These are phyloP conservation scores for Drosophila colorata DNA, from an alignment of 2,888 invertebrate genomes.

Conservation along the genomic window DNA sequence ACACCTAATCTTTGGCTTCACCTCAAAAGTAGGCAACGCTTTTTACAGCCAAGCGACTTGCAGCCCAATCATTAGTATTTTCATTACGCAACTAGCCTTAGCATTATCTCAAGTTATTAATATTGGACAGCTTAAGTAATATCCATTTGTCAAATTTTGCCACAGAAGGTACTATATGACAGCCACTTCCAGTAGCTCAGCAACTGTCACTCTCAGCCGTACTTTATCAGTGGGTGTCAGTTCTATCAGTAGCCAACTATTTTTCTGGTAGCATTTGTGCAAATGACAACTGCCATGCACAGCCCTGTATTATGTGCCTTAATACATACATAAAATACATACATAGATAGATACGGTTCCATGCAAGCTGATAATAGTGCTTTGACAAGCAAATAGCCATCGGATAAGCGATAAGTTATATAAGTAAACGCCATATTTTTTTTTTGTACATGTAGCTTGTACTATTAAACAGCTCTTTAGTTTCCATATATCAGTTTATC, in stretches of 20 bases:
- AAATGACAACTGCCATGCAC: conserved; percentile 60
- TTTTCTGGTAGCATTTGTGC: conserved; percentile 56
- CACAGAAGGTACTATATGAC: conserved; percentile 10
- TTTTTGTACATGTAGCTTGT: not conserved
- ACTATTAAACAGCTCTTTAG: not conserved
- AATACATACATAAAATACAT: conserved; percentile 2
- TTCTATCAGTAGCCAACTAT: conserved; percentile 61
- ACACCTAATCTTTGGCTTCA: not conserved
- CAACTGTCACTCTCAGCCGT: conserved; percentile 12
- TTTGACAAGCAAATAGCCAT: conserved; percentile 3
- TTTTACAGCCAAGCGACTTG: conserved; percentile 1
- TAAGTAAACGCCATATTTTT: too few relatives aligned
- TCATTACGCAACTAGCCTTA: conserved; percentile 5
- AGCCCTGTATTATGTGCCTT: conserved; percentile 22
- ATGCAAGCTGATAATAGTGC: conserved; percentile 53
- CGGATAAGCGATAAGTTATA: not conserved
- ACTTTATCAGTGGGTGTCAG: conserved; percentile 42
- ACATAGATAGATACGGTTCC: conserved; percentile 26
- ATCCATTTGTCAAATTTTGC: conserved; percentile 61
- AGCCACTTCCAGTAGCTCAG: conserved; percentile 17
- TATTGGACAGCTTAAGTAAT: conserved; percentile 23
- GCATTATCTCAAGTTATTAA: conserved; percentile 22
- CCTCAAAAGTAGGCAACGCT: conserved; percentile 51
- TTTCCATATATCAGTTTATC: not conserved
- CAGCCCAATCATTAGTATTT: not conserved